A percentile compares a stretch with the other conserved stretches of the same genome.
Evolutionary conservation across 2,113 vertebrate genomes (phyloP).

Genomic region (Axis porcinus): DNA sequence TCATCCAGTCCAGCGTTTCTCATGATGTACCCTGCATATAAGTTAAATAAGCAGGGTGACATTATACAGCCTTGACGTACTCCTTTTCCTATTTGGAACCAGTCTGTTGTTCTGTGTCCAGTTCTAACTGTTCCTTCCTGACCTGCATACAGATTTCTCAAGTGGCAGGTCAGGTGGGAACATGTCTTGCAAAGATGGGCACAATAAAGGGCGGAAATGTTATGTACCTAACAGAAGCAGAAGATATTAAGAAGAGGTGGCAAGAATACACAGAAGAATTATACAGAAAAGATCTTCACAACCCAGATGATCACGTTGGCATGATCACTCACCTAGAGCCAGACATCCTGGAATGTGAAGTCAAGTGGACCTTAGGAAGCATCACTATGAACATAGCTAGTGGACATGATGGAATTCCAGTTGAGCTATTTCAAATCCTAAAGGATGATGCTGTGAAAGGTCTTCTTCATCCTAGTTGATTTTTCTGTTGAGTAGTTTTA

Average conservation of each 20-base stretch:
- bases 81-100: background rate
- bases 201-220: background rate
- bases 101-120: background rate
- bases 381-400: background rate
- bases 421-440: background rate
- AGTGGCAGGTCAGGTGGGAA: background rate
- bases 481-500: background rate
- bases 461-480: background rate
- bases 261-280: background rate
- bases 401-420: background rate
- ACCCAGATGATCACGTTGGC: background rate
- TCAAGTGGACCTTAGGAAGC: background rate
- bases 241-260: background rate
- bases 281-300: background rate
- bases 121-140: background rate
- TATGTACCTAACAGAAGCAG: background rate
- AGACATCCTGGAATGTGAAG: background rate
- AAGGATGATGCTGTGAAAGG: background rate
- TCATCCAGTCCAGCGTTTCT: accelerated
- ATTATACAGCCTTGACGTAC: background rate
- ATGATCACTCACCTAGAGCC: background rate
- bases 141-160: background rate
- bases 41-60: background rate
- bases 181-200: background rate
- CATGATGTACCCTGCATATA: background rate